Conservation (phyloP, 2,797 vertebrate genomes). For the Echiichthys vipera region DNA sequence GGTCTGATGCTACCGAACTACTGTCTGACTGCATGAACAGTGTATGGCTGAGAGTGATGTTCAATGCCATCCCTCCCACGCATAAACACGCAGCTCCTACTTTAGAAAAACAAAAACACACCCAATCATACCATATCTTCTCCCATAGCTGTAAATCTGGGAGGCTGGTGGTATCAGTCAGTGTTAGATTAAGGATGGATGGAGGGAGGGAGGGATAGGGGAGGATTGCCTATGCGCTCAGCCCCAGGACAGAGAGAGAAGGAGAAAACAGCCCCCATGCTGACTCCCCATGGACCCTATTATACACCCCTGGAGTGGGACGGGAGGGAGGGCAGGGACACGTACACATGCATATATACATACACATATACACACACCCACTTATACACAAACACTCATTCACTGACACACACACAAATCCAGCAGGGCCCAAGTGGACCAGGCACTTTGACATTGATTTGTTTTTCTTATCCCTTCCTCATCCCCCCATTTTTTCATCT, state of each 20-base stretch:
- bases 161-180: conserved; percentile 74
- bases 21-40: conserved; percentile 58
- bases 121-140: conserved; percentile 27
- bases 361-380: conserved; percentile 55
- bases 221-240: conserved; percentile 54
- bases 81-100: conserved; percentile 22
- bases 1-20: conserved; percentile 56
- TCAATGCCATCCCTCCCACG: conserved; percentile 50
- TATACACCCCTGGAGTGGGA: conserved; percentile 70
- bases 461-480: conserved; percentile 78
- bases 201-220: conserved; percentile 15
- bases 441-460: conserved; percentile 82
- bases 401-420: conserved; percentile 70
- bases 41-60: conserved; percentile 56
- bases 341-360: conserved; percentile 67
- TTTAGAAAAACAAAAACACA: conserved; percentile 23
- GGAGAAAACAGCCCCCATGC: conserved; percentile 58
- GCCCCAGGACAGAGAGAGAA: conserved; percentile 61
- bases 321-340: conserved; percentile 46
- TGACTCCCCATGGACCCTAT: conserved; percentile 77
- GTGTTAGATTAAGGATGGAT: conserved; percentile 44
- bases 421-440: conserved; percentile 72
- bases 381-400: conserved; percentile 45
- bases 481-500: conserved; percentile 75
- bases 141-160: conserved; percentile 60